Conservation (phyloP, 1,140 invertebrate species). For the Drosophila takahashii region DNA sequence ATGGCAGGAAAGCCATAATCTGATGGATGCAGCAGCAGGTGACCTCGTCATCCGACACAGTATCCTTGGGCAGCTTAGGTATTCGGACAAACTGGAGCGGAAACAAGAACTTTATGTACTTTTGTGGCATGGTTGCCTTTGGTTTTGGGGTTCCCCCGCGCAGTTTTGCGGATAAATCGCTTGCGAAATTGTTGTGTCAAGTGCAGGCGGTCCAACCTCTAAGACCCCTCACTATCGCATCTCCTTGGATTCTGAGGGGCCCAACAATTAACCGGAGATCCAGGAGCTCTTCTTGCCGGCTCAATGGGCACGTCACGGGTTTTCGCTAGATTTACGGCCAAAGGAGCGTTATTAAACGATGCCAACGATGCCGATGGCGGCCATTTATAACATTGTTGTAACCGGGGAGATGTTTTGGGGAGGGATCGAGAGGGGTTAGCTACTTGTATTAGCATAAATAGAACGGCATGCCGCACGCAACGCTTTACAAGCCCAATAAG, state of each 20-base stretch:
- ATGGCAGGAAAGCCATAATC: not conserved
- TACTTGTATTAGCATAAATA: conserved; percentile 57
- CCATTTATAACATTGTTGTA: conserved; percentile 62
- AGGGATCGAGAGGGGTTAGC: not conserved
- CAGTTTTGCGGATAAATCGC: conserved; percentile 48
- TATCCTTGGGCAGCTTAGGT: conserved; percentile 11
- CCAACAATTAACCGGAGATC: conserved; percentile 61
- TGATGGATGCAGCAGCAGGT: not conserved
- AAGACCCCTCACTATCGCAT: not conserved
- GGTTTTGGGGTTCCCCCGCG: conserved; percentile 2
- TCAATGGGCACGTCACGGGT: conserved; percentile 56
- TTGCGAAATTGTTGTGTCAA: conserved; percentile 72
- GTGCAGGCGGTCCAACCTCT: conserved; percentile 44
- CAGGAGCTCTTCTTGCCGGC: conserved; percentile 35
- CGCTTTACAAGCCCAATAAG: conserved; percentile 36
- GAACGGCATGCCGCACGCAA: conserved; percentile 31
- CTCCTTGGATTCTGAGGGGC: not conserved
- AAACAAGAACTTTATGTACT: conserved; percentile 27
- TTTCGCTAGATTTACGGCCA: conserved; percentile 67
- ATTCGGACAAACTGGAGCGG: conserved; percentile 50
- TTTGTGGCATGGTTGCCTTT: not conserved
- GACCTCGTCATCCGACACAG: conserved; percentile 7
- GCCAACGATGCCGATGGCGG: conserved; percentile 35
- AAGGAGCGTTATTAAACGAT: conserved; percentile 65
- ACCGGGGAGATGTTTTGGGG: not conserved